Base-by-base conservation (phyloP, 1,140 invertebrate species). In the Nixonia krombeini region DNA sequence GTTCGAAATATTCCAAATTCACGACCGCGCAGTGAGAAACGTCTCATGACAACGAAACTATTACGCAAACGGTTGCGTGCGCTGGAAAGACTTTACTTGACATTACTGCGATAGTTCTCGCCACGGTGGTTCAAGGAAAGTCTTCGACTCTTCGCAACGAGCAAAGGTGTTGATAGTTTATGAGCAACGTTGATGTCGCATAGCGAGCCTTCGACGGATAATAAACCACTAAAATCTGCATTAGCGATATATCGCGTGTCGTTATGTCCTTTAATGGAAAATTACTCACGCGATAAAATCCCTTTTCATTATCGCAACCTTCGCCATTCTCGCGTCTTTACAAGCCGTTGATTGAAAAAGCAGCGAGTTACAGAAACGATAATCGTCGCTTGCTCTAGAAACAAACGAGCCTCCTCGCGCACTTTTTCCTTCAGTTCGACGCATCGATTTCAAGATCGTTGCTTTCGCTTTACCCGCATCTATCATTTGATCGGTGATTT, bases 61-160 rank as follows among this genome's bases (percentile, higher is more conserved):
- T 64, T 64, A 38, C 46, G 40, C 49, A 56, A 64, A 64, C 33
- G 7, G 10, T 64, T 56, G 61, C 52, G 21, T 29, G 35, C n/a
- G 21, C 2, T 17, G 18, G 29, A 53, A 33, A 49, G 38, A 41
- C 25, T 62, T 47, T 8, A 15, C 12, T n/a, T 44, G 51, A 23
- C 33, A 53, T 53, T 37, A 13, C n/a, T n/a, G n/a, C n/a, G n/a
- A 41, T 44, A 55, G 52, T 40, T 35, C 15, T 45, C 35, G 37
- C 40, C 17, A 17, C 53, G 59, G 26, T 53, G 21, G 59, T 51
- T 68, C 72, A 72, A 67, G 70, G 73, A 74, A 74, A 74, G 38
- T 72, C 16, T 47, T 51, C 15, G 13, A 23, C 15, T 15, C 12
- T 17, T 21, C 18, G 18, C 12, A 28, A 13, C n/a, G 41, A 31